Evolutionary conservation across 1,140 invertebrate genomes (phyloP), one percentile per base, ranked within the genome.

Genomic region (Hydropsyche tenuis): DNA sequence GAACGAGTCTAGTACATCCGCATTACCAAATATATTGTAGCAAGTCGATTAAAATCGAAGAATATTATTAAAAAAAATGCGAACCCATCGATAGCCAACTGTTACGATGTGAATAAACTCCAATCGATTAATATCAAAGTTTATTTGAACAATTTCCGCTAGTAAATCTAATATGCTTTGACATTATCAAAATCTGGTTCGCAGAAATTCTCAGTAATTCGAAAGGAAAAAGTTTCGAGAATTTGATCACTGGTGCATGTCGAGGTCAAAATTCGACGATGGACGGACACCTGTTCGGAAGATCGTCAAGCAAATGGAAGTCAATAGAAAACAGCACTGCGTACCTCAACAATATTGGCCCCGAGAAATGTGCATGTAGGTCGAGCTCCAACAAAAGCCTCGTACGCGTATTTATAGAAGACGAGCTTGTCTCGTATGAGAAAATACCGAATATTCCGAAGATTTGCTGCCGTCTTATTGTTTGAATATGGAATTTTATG

Each of bases 291-390:
- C 48, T 53, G 48, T 53, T 20, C 48, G 20, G 23, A 20, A 51
- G 46, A 14, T 14, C 2, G 2, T 51, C 46, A 14, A 51, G 46
- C 16, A 63, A 23, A 37, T 22, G 60, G 23, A 20, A 66, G 30
- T 66, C 30, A 66, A 66, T 66, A 66, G 63, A 66, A 66, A 66
- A 37, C 30, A 37, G 30, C 30, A 37, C 9, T 37, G 30, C 30
- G 30, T 66, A 42, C 63, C 30, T 66, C 42, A 43, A 66, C 63
- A 66, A 66, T 66, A 66, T 66, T 66, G 63, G 42, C 63, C 42
- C 63, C 63, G 37, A 66, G 63, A 66, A 66, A 43, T 66, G 42
- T 66, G 63, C 42, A 66, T 66, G 63, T 66, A 42, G 63, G 63
- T 43, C 63, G 30, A 14, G 30, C 18, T 23, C 37, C 63, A 66